Evolutionary conservation across 2,797 vertebrate genomes (phyloP).

Genomic region (Ibycter americanus): DNA sequence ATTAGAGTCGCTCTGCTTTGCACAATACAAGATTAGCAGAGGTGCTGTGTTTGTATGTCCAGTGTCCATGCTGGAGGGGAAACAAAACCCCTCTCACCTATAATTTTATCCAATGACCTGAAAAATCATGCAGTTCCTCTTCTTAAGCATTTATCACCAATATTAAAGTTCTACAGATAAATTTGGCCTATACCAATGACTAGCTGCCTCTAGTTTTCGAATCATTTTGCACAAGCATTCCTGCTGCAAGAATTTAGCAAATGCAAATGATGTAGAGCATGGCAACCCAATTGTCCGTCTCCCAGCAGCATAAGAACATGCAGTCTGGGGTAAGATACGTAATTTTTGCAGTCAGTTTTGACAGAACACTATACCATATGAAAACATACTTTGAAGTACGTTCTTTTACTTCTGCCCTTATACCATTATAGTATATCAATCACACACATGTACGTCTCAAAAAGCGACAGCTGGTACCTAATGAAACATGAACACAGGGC

Average conservation of each 20-base stretch:
- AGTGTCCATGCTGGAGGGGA: rapidly evolving
- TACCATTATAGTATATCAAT: background rate
- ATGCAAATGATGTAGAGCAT: background rate
- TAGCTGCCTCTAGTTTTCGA: background rate
- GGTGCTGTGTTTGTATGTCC: background rate
- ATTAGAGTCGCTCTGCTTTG: background rate
- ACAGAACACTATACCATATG: background rate
- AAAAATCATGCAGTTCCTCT: background rate
- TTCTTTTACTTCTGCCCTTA: background rate
- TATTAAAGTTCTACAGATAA: background rate
- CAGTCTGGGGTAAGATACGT: background rate
- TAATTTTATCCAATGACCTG: background rate
- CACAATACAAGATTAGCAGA: background rate
- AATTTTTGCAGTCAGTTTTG: background rate
- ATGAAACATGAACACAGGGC: background rate
- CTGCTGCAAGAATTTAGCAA: background rate
- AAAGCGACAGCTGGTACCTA: background rate
- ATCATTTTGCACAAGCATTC: background rate
- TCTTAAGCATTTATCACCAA: background rate
- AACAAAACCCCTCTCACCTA: background rate
- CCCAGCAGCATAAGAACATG: background rate
- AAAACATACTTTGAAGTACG: background rate
- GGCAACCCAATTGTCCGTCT: background rate
- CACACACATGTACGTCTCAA: background rate
- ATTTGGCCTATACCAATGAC: background rate